These are phyloP conservation scores for Aphodius sticticus DNA, from an alignment of 2,888 invertebrate species.

Conservation along the genomic window DNA sequence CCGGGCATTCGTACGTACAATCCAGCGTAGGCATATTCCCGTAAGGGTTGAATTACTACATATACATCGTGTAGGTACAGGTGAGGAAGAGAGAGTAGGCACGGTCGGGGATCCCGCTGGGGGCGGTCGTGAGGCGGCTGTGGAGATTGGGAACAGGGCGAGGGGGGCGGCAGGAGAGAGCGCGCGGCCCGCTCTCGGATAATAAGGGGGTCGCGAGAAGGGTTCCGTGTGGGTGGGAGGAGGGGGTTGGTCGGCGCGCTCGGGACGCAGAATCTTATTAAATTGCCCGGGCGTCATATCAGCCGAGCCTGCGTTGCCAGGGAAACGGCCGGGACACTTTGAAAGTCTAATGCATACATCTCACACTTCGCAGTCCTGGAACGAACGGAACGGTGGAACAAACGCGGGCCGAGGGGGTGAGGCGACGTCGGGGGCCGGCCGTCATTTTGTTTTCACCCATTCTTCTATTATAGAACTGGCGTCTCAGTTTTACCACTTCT, in stretches of 20 bases:
- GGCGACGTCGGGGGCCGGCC: constrained; percentile 45
- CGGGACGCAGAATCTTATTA: constrained; percentile 63
- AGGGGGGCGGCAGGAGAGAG: constrained; percentile 7
- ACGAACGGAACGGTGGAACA: constrained; percentile 46
- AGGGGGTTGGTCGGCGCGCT: constrained; percentile 47
- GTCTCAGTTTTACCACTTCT: constrained; percentile 31
- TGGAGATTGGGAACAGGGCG: constrained; percentile 10
- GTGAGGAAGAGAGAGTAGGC: constrained; percentile 22
- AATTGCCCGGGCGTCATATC: constrained; percentile 72
- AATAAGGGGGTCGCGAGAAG: constrained; percentile 37
- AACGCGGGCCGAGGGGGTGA: constrained; percentile 53
- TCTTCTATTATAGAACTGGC: constrained; percentile 55
- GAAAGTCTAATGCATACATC: constrained; percentile 63
- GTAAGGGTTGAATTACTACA: constrained; percentile 6
- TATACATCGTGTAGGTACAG: constrained; percentile 23
- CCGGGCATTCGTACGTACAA: not conserved
- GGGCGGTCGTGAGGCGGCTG: constrained; percentile 5
- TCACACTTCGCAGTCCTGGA: constrained; percentile 55
- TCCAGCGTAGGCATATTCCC: not conserved
- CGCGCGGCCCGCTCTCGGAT: constrained; percentile 34
- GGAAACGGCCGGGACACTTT: constrained; percentile 71
- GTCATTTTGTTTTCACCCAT: constrained; percentile 60
- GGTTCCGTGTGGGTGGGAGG: constrained; percentile 44
- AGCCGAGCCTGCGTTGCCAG: constrained; percentile 71
- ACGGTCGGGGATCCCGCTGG: constrained; percentile 8